A percentile compares a stretch with the other conserved stretches of the same genome.
phyloP scores from a whole-genome alignment of 2,888 invertebrate species.

The Choristoneura rosaceana region DNA sequence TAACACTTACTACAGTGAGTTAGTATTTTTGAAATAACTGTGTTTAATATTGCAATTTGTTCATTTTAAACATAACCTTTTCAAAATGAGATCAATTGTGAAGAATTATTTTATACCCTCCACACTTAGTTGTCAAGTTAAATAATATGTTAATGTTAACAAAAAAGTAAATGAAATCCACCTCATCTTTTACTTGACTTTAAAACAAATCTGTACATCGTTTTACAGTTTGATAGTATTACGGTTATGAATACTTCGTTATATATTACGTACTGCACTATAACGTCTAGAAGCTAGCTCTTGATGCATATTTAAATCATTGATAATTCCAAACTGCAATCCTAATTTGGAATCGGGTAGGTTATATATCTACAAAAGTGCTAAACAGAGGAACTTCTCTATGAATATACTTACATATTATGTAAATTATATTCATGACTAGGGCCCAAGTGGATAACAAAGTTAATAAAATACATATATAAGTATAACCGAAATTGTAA shows the following conservation, averaged over 20 bases:
- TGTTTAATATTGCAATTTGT: neutral
- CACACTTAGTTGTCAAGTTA: neutral
- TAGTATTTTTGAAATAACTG: neutral
- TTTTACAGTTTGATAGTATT: neutral
- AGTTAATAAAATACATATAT: too few relatives aligned
- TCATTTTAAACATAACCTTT: neutral
- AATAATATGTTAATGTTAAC: neutral
- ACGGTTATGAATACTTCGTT: slow-evolving; percentile 32
- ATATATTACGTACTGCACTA: slow-evolving; percentile 25
- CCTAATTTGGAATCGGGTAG: neutral
- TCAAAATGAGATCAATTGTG: slow-evolving; percentile 31
- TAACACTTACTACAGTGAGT: too few relatives aligned
- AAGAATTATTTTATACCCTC: slow-evolving; percentile 10
- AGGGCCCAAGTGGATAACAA: too few relatives aligned
- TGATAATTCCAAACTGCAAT: neutral
- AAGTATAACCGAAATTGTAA: too few relatives aligned
- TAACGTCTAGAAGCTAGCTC: slow-evolving; percentile 14
- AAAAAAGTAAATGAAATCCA: neutral
- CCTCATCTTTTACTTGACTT: neutral
- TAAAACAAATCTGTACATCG: neutral
- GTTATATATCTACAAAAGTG: neutral
- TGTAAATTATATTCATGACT: too few relatives aligned
- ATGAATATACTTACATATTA: too few relatives aligned
- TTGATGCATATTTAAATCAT: slow-evolving; percentile 21
- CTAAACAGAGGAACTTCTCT: neutral